Evolutionary conservation across 2,797 vertebrate species (phyloP), one percentile per base, ranked within the genome.

Genomic region (Eospalax fontanierii): DNA sequence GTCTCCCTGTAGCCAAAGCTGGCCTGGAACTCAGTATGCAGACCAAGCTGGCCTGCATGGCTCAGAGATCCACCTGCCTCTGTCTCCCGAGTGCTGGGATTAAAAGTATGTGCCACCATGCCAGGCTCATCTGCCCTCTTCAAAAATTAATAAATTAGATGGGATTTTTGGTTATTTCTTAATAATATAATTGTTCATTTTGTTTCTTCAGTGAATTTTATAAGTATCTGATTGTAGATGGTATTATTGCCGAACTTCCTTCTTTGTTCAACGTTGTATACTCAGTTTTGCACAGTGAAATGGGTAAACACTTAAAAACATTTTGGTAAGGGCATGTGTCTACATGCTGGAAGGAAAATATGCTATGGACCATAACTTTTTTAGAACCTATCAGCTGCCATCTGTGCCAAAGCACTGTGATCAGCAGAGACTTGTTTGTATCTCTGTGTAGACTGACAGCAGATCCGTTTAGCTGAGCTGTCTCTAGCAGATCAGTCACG

Each of bases 401-500:
- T 76, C 82, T 81, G 82, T 38, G 54, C 50, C 18, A 59, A 66
- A 97, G 95, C 79, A 21, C 93, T 81, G 85, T 50, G 71, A 76
- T 93, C 95, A 95, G 93, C 93, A 95, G 95, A 95, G 95, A 83
- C 87, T 74, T 65, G 79, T 70, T 38, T 75, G 74, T 92, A 87
- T 54, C 59, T 6, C 88, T 57, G 73, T 82, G 82, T 80, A 18
- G 94, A 89, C 74, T 8, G 88, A 84, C 90, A 50, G 86, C 93
- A 80, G 61, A 63, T 92, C 80, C 22, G 0, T 95, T 92, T 80
- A 90, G 94, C 96, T 97, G 95, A 97, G 96, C 92, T 95, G 92
- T 85, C 87, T 59, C 74, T 24, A 33, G 93, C 84, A 65, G 43
- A 75, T 79, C 4, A 1, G 88, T 97, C 94, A 94, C 70, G 90